Base-by-base conservation (phyloP, 2,797 vertebrate genomes). In the Adrianichthys oophorus region DNA sequence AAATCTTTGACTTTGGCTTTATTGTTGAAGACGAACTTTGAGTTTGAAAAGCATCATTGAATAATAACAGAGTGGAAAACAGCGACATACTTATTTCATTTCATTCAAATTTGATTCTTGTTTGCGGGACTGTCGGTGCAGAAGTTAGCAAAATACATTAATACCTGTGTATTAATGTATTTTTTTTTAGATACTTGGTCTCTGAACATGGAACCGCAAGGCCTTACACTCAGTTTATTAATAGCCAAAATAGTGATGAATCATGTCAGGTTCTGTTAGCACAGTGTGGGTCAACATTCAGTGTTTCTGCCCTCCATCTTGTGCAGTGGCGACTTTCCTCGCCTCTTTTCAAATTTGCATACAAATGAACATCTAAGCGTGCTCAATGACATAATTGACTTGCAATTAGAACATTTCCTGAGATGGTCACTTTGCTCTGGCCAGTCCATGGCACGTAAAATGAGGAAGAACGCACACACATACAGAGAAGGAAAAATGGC, bases 311-410 rank as follows among this genome's bases (percentile, higher is more conserved):
- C 86, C 85, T 85, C 76, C 77, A 56, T 91, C 86, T 90, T 90
- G 87, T 87, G 69, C 73, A 68, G 87, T 79, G 81, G 75, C 77
- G 76, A 68, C 56, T 70, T 75, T 80, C 65, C 57, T 76, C 68
- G 76, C 68, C 77, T 74, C 78, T 74, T 58, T 66, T 77, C 55
- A 57, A 58, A 94, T 94, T 94, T 93, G 91, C 92, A 93, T 93
- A 93, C 91, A 93, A 93, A 93, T 93, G 92, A 93, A 93, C 89
- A 92, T 91, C 89, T 88, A 91, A 93, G 92, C 78, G 87, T 82
- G 90, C 92, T 93, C 91, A 91, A 92, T 92, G 90, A 92, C 92
- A 93, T 93, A 93, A 93, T 93, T 94, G 92, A 93, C 92, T 94
- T 79, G 86, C 91, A 93, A 93, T 93, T 93, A 93, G 85, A 92